A percentile compares a stretch with the other conserved stretches of the same genome.
phyloP scores from a whole-genome alignment of 2,797 vertebrate species.

The Dermochelys coriacea region DNA sequence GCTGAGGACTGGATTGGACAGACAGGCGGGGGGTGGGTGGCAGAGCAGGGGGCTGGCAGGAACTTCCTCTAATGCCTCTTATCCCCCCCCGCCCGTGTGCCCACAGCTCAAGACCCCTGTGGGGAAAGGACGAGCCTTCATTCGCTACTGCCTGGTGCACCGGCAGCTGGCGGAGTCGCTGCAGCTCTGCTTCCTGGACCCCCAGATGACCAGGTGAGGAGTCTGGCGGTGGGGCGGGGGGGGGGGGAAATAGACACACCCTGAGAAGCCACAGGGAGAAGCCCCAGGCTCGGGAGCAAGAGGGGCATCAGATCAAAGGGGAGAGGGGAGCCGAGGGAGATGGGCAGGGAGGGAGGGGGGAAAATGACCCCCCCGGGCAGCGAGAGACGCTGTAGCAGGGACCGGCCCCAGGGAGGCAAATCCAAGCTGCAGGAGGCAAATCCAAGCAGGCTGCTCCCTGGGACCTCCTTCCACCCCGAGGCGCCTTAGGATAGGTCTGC shows the following conservation, averaged over 20 bases:
- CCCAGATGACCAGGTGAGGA: constrained; percentile 72
- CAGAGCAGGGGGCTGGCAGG: background rate
- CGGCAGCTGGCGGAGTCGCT: constrained; percentile 80
- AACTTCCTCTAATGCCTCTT: background rate
- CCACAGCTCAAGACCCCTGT: constrained; percentile 78
- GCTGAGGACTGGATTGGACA: too few relatives aligned
- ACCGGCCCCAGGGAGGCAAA: too few relatives aligned
- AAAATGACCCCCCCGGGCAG: background rate
- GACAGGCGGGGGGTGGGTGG: accelerated
- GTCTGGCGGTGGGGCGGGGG: background rate
- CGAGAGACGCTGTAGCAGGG: background rate
- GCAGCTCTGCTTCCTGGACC: constrained; percentile 81
- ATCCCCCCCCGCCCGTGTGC: background rate
- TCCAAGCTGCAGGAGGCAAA: too few relatives aligned
- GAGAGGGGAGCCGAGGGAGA: too few relatives aligned
- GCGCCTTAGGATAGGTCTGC: too few relatives aligned
- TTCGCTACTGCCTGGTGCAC: constrained; percentile 81
- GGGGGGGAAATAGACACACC: accelerated
- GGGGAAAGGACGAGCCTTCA: constrained; percentile 82
- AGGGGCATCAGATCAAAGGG: background rate
- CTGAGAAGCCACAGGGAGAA: too few relatives aligned
- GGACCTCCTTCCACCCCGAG: too few relatives aligned
- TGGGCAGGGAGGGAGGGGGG: too few relatives aligned
- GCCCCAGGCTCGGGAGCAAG: background rate
- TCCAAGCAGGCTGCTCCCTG: background rate